phyloP scores from a whole-genome alignment of 1,140 invertebrate species.

The Drosophila sturtevanti region DNA sequence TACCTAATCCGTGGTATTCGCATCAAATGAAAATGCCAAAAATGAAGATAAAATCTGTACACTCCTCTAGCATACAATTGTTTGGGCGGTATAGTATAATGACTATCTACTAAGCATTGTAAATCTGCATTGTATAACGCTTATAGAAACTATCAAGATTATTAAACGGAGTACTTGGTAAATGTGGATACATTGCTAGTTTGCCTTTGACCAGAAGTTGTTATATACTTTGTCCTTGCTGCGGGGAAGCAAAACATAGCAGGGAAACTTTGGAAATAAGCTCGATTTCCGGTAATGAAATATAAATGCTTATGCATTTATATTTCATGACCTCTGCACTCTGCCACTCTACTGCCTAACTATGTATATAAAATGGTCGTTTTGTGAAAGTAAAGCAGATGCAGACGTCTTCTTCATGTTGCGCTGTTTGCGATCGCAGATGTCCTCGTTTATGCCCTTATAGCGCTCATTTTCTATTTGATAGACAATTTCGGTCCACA shows the following conservation, averaged over 20 bases:
- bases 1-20: not conserved
- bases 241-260: slow-evolving; percentile 38
- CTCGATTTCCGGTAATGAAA: slow-evolving; percentile 47
- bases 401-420: slow-evolving; percentile 51
- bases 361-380: slow-evolving; percentile 42
- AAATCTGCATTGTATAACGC: not conserved
- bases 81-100: too few relatives aligned
- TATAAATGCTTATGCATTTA: too few relatives aligned
- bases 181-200: slow-evolving; percentile 26
- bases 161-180: slow-evolving; percentile 21
- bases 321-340: slow-evolving; percentile 26
- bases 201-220: slow-evolving; percentile 36
- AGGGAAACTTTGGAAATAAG: slow-evolving; percentile 42
- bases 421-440: slow-evolving; percentile 53
- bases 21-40: not conserved
- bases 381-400: not conserved
- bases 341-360: slow-evolving; percentile 25
- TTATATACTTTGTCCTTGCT: slow-evolving; percentile 38
- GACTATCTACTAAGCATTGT: too few relatives aligned
- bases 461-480: slow-evolving; percentile 40
- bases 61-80: not conserved
- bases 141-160: slow-evolving; percentile 23
- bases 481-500: slow-evolving; percentile 49
- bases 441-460: slow-evolving; percentile 49
- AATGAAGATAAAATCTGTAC: not conserved